Conservation (phyloP, 2,113 vertebrate genomes). For the Vimba vimba region DNA sequence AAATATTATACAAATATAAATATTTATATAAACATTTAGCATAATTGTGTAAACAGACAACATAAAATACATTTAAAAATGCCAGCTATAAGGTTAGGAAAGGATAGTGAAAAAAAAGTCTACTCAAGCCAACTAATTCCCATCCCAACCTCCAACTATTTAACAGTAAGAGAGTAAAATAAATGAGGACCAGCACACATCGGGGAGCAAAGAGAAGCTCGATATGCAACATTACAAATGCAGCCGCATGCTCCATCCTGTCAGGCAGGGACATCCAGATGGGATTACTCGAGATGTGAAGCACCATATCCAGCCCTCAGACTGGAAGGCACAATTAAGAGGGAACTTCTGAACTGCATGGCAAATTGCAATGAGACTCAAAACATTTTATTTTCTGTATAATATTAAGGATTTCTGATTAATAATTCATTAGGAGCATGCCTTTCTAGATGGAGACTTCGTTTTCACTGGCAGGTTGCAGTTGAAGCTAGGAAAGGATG, state of each 20-base stretch:
- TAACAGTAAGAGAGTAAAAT: constrained; percentile 38
- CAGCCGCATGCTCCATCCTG: constrained; percentile 44
- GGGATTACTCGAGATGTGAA: constrained; percentile 58
- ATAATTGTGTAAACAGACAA: background rate
- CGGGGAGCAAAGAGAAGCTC: constrained; percentile 12
- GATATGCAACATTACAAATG: constrained; percentile 49
- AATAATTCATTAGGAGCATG: constrained; percentile 57
- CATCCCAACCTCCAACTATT: constrained; percentile 31
- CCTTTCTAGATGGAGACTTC: constrained; percentile 46
- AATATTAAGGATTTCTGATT: constrained; percentile 54
- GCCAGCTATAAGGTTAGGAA: background rate
- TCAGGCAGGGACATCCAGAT: constrained; percentile 51
- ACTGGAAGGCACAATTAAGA: constrained; percentile 64
- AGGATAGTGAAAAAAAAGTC: background rate
- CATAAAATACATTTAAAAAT: background rate
- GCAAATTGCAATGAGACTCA: constrained; percentile 56
- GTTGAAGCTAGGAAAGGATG: background rate
- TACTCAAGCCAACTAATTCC: constrained; percentile 16
- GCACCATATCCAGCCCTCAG: constrained; percentile 47
- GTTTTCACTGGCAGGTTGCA: constrained; percentile 22
- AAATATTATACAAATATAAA: background rate
- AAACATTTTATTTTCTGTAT: constrained; percentile 59
- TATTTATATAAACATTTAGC: background rate
- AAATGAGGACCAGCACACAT: constrained; percentile 39
- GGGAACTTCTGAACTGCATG: constrained; percentile 50